Evolutionary conservation across 2,888 invertebrate species (phyloP).

Genomic region (Chaetogeoica ovagalla): DNA sequence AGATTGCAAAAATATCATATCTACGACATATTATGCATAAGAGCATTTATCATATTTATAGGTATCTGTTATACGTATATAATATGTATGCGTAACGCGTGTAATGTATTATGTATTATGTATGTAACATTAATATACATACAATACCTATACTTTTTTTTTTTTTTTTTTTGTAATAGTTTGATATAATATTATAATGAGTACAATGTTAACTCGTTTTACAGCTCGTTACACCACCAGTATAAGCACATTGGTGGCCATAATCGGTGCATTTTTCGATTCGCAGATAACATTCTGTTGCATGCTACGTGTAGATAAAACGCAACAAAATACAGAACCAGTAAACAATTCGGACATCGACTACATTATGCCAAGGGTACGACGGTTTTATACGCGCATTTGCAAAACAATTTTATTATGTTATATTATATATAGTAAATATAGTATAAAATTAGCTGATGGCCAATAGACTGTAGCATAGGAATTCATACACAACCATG

Average conservation of each 20-base stretch:
- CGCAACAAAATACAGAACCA: slow-evolving; percentile 55
- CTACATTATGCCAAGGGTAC: slow-evolving; percentile 64
- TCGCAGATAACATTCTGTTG: slow-evolving; percentile 63
- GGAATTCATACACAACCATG: too few relatives aligned
- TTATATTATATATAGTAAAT: too few relatives aligned
- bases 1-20: background rate
- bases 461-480: too few relatives aligned
- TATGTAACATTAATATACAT: background rate
- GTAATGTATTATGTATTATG: background rate
- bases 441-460: too few relatives aligned
- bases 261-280: slow-evolving; percentile 62
- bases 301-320: slow-evolving; percentile 58
- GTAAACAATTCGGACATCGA: slow-evolving; percentile 61
- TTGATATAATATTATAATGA: background rate
- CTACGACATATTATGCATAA: too few relatives aligned
- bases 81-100: too few relatives aligned
- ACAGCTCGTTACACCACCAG: slow-evolving; percentile 63
- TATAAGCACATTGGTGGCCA: slow-evolving; percentile 61
- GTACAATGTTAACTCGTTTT: slow-evolving; percentile 56
- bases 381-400: slow-evolving; percentile 57
- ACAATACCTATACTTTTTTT: background rate
- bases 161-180: background rate
- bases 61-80: background rate
- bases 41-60: background rate
- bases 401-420: background rate